A percentile compares a stretch with the other conserved stretches of the same genome.
These are phyloP conservation scores for Trissolcus basalis DNA, from an alignment of 1,140 invertebrate species.

Conservation along the genomic window DNA sequence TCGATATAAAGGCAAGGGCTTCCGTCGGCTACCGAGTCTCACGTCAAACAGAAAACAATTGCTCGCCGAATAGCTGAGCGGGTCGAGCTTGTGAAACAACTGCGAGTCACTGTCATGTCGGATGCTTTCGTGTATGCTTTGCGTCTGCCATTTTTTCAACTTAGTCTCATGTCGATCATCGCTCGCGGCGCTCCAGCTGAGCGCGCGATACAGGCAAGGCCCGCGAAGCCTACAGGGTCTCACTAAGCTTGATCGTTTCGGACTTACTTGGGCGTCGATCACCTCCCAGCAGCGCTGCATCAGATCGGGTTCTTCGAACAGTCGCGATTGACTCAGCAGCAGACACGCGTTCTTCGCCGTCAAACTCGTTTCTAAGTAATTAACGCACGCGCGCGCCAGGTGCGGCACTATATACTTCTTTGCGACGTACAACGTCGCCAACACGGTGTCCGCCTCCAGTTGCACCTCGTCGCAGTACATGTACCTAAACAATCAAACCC, in stretches of 20 bases:
- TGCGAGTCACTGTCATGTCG: slow-evolving; percentile 31
- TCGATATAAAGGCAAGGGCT: slow-evolving; percentile 63
- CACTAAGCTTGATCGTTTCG: slow-evolving; percentile 50
- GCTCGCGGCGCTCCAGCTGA: slow-evolving; percentile 58
- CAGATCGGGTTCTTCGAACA: slow-evolving; percentile 94
- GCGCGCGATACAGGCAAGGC: slow-evolving; percentile 55
- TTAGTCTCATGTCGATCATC: slow-evolving; percentile 56
- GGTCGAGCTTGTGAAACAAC: slow-evolving; percentile 56
- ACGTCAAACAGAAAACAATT: slow-evolving; percentile 61
- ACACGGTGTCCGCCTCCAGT: slow-evolving; percentile 91
- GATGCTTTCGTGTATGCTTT: slow-evolving; percentile 46
- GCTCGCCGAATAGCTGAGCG: slow-evolving; percentile 58
- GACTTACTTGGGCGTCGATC: slow-evolving; percentile 90
- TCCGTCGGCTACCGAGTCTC: slow-evolving; percentile 44
- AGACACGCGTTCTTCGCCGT: slow-evolving; percentile 95
- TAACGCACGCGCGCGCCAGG: slow-evolving; percentile 91
- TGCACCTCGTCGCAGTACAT: slow-evolving; percentile 97
- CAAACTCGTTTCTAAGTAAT: slow-evolving; percentile 92
- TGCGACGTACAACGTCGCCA: slow-evolving; percentile 92
- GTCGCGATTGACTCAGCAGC: slow-evolving; percentile 90
- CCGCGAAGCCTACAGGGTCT: slow-evolving; percentile 27
- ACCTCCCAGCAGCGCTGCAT: slow-evolving; percentile 97
- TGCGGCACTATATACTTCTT: slow-evolving; percentile 96
- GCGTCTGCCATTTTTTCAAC: slow-evolving; percentile 64
- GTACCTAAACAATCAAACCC: slow-evolving; percentile 82